A percentile compares a stretch with the other conserved stretches of the same genome.
phyloP scores from a whole-genome alignment of 2,797 vertebrate species.

The Pseudotriccus pelzelni region DNA sequence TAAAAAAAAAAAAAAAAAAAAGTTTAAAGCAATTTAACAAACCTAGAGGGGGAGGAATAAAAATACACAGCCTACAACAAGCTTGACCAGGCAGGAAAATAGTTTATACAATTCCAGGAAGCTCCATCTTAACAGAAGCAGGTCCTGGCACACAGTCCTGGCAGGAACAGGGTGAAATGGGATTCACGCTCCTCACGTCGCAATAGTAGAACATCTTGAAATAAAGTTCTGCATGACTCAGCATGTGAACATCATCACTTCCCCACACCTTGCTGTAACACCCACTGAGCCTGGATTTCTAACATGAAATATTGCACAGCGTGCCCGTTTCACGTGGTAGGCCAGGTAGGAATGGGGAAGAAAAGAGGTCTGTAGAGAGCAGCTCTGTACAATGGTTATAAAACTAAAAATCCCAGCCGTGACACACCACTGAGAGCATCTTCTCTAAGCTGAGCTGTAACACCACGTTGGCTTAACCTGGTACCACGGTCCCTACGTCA shows the following conservation, averaged over 20 bases:
- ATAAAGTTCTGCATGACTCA: neutral
- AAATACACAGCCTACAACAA: neutral
- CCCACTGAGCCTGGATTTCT: neutral
- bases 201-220: neutral
- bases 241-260: neutral
- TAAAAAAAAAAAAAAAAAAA: neutral
- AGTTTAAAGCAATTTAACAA: neutral
- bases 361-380: neutral
- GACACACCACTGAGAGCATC: neutral
- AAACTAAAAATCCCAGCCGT: neutral
- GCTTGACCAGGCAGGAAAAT: neutral
- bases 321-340: neutral
- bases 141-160: neutral
- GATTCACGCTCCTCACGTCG: neutral
- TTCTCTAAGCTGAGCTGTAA: rapidly evolving
- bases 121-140: neutral
- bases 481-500: neutral
- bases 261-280: neutral
- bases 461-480: rapidly evolving
- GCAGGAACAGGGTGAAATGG: neutral
- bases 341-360: neutral
- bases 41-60: neutral
- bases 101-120: constrained; percentile 25
- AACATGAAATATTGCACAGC: neutral
- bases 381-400: neutral